Evolutionary conservation across 2,888 invertebrate genomes (phyloP), one percentile per base, ranked within the genome.

Genomic region (Acanthoscelides obtectus): DNA sequence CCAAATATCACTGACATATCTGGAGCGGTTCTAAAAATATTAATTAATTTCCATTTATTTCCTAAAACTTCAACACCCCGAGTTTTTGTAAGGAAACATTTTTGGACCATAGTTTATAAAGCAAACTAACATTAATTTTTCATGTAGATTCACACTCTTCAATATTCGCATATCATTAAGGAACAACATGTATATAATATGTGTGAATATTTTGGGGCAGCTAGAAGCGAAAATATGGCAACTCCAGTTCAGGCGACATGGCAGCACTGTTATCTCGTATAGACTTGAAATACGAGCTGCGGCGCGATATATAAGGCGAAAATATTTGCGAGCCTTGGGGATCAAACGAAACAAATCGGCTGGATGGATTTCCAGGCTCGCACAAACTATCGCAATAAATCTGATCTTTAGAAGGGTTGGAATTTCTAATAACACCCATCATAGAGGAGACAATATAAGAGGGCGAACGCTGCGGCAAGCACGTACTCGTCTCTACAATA

Each of bases 351-450:
- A 79, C 80, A 81, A 81, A 80, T 79, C 78, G 72, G 70, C 64
- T 71, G 72, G 64, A 70, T 66, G 45, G 69, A 74, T 77, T 79
- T 80, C 78, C 79, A 77, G 79, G 72, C 73, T 78, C 80, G 78
- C 79, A 79, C 79, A 80, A 82, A 81, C 82, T 82, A 82, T 81
- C 77, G 82, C 81, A 81, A 82, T 83, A 83, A 83, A 83, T 83
- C 81, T 76, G 79, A 81, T 79, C 77, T 74, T 78, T 76, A 75
- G 80, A 79, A 79, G 80, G 80, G 78, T 78, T 78, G 83, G 82
- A 83, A 83, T 83, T 83, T 83, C 80, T 83, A 83, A 83, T 83
- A 83, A 82, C 80, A 71, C 80, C 80, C 77, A 80, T 66, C 20
- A 66, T 79, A 78, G 81, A 81, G 80, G 80, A 81, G 80, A 81